A percentile compares a stretch with the other conserved stretches of the same genome.
phyloP scores from a whole-genome alignment of 2,797 vertebrate genomes.

The Darevskia nairensis region DNA sequence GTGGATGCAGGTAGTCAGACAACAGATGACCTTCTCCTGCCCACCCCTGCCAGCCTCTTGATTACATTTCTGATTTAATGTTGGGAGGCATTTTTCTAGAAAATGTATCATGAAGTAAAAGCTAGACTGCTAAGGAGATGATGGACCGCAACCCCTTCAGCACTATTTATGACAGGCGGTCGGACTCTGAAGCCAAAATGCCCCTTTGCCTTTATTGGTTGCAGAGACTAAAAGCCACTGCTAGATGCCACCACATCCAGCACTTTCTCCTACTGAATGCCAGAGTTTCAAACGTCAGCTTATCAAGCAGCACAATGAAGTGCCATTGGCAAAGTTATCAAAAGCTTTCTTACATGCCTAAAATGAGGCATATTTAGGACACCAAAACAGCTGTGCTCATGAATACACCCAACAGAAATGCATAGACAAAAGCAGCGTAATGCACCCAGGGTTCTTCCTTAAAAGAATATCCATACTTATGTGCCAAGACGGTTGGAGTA shows the following conservation, averaged over 20 bases:
- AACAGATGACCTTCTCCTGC: background rate
- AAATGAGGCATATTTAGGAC: background rate
- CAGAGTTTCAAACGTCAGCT: background rate
- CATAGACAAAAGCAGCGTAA: background rate
- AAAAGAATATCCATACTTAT: background rate
- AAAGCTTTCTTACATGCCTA: background rate
- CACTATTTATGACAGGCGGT: background rate
- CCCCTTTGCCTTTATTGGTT: background rate
- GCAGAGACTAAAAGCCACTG: background rate
- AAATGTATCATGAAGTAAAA: background rate
- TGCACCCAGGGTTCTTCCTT: background rate
- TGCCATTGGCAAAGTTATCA: background rate
- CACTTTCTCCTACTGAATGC: background rate
- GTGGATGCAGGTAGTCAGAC: background rate
- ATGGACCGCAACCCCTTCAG: background rate
- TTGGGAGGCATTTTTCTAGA: background rate
- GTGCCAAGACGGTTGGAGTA: background rate
- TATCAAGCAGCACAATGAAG: background rate
- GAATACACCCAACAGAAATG: background rate
- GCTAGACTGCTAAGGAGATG: background rate
- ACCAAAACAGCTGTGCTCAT: background rate
- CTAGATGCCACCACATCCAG: background rate
- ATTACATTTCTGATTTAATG: background rate
- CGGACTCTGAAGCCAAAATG: background rate
- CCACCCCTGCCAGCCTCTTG: background rate